Evolutionary conservation across 2,113 vertebrate species (phyloP), one percentile per base, ranked within the genome.

Genomic region (Myrmecophaga tridactyla): DNA sequence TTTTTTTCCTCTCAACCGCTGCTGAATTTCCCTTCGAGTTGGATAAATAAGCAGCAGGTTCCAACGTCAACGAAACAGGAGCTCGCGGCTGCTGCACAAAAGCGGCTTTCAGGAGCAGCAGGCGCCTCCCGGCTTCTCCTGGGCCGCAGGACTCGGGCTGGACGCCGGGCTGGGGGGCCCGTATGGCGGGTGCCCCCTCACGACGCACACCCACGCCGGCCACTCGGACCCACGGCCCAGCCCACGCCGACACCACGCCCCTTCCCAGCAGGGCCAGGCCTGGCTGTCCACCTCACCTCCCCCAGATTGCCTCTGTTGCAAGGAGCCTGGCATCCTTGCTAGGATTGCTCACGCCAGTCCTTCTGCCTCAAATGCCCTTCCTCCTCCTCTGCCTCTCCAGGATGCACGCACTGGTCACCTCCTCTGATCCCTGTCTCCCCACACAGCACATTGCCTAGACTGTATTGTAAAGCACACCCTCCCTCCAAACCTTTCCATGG

Each of bases 11-110:
- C 58, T 89, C 70, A 0, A n/a, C 93, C 41, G 70, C 94, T 85
- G 97, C 96, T 93, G 96, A 96, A 95, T 96, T 97, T 97, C 97
- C 96, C 97, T 96, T 93, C 41, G 70, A 75, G 93, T 92, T 98
- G 97, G 96, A 96, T 97, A 97, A 98, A 98, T 97, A 97, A 96
- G 94, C 96, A 83, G 93, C 94, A 90, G 95, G 89, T 93, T 97
- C 97, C 97, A 97, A 97, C 96, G 82, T 96, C 97, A 98, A 97
- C 83, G 97, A 97, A 98, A 98, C 94, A 96, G 97, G 95, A 98
- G 98, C 96, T 86, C 11, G 6, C 62, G 34, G 60, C 60, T 8
- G 92, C 90, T 2, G 73, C 85, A 98, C 97, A 98, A 97, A 98
- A 96, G 97, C 95, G 1, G 96, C 98, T 98, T 98, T 98, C 94